Evolutionary conservation across 2,888 invertebrate genomes (phyloP).

Genomic region (Drosophila prolongata): DNA sequence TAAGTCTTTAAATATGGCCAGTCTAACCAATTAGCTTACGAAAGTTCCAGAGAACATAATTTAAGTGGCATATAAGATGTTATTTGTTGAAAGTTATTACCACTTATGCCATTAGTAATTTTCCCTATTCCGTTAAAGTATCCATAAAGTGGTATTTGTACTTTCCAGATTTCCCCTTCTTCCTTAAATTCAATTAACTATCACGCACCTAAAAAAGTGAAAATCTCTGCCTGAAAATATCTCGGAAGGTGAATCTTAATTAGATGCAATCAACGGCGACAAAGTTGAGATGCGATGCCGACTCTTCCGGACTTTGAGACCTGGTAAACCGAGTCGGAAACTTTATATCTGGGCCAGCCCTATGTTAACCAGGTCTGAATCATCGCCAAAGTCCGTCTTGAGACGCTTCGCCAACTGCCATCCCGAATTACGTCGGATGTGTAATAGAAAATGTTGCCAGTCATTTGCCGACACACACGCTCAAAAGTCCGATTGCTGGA

Average conservation of each 20-base stretch:
- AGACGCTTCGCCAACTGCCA: constrained; percentile 45
- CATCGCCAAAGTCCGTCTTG: constrained; percentile 4
- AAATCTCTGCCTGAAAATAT: constrained; percentile 32
- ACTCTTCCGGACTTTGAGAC: constrained; percentile 23
- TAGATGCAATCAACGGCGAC: constrained; percentile 68
- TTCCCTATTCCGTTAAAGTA: not conserved
- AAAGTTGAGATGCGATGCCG: constrained; percentile 27
- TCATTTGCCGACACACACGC: constrained; percentile 10
- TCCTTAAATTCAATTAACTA: constrained; percentile 63
- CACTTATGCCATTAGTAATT: not conserved
- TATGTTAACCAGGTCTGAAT: constrained; percentile 10
- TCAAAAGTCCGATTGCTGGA: not conserved
- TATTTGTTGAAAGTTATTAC: constrained; percentile 4
- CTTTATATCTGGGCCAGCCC: constrained; percentile 12
- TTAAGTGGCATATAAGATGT: not conserved
- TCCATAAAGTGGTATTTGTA: constrained; percentile 20
- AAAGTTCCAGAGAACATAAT: not conserved
- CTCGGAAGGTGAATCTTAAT: constrained; percentile 70
- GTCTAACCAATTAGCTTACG: not conserved
- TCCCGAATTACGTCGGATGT: constrained; percentile 29
- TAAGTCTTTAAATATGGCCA: too few relatives aligned
- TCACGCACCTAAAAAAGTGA: constrained; percentile 49
- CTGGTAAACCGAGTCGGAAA: not conserved
- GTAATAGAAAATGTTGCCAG: constrained; percentile 32
- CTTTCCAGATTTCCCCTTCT: constrained; percentile 22